These are phyloP conservation scores for Lucilia cuprina DNA, from an alignment of 1,140 invertebrate species.

Conservation along the genomic window DNA sequence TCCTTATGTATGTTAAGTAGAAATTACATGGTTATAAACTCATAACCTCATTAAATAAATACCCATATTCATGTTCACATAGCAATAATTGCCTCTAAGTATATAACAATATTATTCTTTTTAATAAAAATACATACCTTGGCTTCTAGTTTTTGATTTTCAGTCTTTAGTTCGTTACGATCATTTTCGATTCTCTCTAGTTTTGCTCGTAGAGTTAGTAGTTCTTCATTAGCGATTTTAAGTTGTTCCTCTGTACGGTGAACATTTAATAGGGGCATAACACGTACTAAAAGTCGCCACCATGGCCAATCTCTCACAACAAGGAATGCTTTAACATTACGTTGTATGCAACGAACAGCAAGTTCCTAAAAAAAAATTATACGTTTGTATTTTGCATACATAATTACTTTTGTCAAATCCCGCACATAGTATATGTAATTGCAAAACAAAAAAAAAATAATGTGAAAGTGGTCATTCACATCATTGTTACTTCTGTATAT, in stretches of 20 bases:
- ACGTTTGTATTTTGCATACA: background rate
- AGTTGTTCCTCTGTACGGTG: slow-evolving; percentile 92
- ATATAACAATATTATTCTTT: too few species aligned
- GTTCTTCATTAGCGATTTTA: slow-evolving; percentile 77
- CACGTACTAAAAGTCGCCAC: slow-evolving; percentile 91
- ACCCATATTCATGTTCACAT: too few species aligned
- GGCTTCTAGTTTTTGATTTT: slow-evolving; percentile 87
- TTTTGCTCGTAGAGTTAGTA: slow-evolving; percentile 81
- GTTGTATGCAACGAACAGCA: slow-evolving; percentile 89
- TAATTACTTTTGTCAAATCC: background rate
- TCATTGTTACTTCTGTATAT: background rate
- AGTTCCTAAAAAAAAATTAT: slow-evolving; percentile 75
- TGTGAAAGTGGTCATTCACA: background rate
- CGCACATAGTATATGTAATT: background rate
- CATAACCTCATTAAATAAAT: too few species aligned
- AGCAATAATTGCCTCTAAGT: too few species aligned
- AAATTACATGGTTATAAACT: too few species aligned
- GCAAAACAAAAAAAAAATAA: background rate
- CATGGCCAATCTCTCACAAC: slow-evolving; percentile 92
- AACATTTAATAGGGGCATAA: slow-evolving; percentile 89
- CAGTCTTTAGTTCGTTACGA: slow-evolving; percentile 81
- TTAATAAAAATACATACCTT: slow-evolving; percentile 73
- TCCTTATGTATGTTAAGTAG: too few species aligned
- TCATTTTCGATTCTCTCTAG: slow-evolving; percentile 88
- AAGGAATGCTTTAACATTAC: slow-evolving; percentile 90